Conservation (phyloP, 1,140 invertebrate species). For the Lucilia cuprina region DNA sequence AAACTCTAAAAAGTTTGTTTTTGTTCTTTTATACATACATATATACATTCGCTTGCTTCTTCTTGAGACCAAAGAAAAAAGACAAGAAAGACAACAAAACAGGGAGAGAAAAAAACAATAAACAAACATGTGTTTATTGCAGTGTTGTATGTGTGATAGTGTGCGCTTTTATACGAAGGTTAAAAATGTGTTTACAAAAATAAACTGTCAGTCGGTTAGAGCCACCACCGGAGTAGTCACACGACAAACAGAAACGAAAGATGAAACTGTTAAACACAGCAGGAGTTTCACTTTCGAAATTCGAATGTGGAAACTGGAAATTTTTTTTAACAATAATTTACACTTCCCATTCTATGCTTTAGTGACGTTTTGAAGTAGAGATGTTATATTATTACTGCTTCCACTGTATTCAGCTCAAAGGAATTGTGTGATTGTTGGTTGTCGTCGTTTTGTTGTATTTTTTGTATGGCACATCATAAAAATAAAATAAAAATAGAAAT, state of each 20-base stretch:
- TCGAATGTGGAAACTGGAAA: conserved; percentile 1
- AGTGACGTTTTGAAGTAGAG: background rate
- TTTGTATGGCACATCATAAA: no score
- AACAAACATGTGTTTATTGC: background rate
- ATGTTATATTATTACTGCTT: background rate
- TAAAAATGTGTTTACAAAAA: background rate
- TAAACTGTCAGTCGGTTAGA: background rate
- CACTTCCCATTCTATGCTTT: background rate
- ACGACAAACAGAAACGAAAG: background rate
- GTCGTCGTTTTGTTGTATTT: no score
- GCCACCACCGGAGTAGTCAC: background rate
- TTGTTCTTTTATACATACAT: background rate
- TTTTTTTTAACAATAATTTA: background rate
- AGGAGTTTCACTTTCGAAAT: conserved; percentile 30
- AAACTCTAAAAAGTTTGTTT: background rate
- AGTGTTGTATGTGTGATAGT: background rate
- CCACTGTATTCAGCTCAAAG: conserved; percentile 7
- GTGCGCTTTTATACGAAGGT: background rate
- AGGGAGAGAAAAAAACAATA: background rate
- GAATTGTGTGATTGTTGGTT: background rate
- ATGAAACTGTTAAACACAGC: background rate
- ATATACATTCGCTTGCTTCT: background rate
- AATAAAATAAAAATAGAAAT: no score
- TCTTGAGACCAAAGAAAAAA: background rate
- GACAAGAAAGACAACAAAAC: background rate